A percentile compares a stretch with the other conserved stretches of the same genome.
phyloP scores from a whole-genome alignment of 2,797 vertebrate species.

The Okamejei kenojei region DNA sequence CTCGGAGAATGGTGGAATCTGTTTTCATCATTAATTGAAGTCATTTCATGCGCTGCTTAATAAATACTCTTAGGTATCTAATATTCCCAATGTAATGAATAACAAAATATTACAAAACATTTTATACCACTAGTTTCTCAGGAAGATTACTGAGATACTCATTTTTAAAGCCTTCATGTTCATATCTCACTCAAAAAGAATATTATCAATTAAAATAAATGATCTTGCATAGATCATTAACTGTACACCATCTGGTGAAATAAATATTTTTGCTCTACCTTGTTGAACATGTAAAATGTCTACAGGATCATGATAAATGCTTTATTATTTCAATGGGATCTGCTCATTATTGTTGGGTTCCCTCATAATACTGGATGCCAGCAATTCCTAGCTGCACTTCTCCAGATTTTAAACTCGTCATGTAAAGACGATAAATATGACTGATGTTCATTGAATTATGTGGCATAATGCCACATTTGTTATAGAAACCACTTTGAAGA shows the following conservation, averaged over 20 bases:
- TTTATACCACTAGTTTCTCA: conserved; percentile 7
- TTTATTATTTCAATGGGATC: background rate
- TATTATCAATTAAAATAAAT: background rate
- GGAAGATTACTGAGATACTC: background rate
- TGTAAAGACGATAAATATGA: background rate
- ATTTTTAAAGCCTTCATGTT: background rate
- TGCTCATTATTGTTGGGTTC: background rate
- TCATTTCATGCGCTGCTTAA: background rate
- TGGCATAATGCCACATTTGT: background rate
- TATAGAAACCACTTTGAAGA: background rate
- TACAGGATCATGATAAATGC: background rate
- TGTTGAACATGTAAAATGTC: background rate
- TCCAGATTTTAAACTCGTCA: background rate
- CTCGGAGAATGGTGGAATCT: too few species aligned
- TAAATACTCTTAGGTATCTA: background rate
- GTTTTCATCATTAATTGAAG: background rate
- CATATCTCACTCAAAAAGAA: background rate
- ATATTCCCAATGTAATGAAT: background rate
- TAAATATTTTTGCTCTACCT: conserved; percentile 16
- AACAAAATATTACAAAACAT: background rate
- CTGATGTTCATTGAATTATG: background rate
- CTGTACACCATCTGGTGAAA: background rate
- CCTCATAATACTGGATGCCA: background rate
- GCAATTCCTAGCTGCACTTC: background rate
- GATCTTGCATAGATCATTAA: background rate